Evolutionary conservation across 2,113 vertebrate species (phyloP).

Genomic region (Cacatua alba): DNA sequence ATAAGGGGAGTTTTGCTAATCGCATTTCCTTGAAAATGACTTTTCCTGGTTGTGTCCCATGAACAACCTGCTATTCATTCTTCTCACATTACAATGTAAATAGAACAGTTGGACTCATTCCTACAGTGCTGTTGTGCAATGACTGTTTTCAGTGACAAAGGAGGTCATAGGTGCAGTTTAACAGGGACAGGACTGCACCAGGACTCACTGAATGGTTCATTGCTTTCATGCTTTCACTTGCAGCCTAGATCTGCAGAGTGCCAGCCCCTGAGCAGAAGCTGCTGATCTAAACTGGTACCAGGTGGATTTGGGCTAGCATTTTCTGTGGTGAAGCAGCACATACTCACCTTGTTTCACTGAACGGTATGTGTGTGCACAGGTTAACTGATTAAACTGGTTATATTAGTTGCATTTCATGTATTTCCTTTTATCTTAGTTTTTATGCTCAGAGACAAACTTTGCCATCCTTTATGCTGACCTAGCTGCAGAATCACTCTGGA

Average conservation of each 20-base stretch:
- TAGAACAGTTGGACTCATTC: accelerated
- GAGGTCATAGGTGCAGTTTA: background rate
- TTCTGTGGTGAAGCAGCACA: background rate
- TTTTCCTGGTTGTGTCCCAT: background rate
- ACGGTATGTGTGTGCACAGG: background rate
- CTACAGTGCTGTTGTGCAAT: accelerated
- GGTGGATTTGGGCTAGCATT: background rate
- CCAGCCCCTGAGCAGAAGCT: background rate
- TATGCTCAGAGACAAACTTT: background rate
- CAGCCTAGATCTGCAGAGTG: background rate
- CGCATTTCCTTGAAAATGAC: background rate
- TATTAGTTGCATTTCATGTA: accelerated
- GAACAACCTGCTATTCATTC: background rate
- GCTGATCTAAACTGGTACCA: background rate
- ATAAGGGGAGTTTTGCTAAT: background rate
- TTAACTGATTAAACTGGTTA: background rate
- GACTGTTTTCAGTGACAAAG: background rate
- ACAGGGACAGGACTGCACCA: background rate
- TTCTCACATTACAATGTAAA: background rate
- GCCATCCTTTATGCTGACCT: background rate
- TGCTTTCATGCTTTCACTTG: background rate
- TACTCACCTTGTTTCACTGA: background rate
- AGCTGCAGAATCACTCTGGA: background rate
- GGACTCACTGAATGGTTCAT: accelerated
- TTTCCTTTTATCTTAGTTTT: background rate